Evolutionary conservation across 1,140 invertebrate species (phyloP).

Genomic region (Archegozetes longisetosus): DNA sequence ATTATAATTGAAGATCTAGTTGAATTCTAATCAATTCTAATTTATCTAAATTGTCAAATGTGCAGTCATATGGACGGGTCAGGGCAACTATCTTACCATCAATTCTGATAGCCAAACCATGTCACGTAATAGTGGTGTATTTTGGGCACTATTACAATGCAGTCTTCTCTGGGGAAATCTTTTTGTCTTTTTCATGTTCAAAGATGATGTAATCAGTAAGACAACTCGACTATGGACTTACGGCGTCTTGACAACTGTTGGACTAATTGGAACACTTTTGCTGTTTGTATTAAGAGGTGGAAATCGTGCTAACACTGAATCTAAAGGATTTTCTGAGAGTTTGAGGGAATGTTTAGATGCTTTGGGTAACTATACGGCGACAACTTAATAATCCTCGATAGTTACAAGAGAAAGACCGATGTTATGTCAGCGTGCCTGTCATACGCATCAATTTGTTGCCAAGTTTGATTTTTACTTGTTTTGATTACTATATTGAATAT

Average conservation of each 20-base stretch:
- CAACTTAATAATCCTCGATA: background rate
- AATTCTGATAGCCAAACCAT: slow-evolving; percentile 75
- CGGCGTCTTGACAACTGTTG: slow-evolving; percentile 46
- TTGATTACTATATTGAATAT: too few relatives aligned
- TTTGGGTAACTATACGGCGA: background rate
- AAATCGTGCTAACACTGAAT: background rate
- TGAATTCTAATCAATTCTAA: too few relatives aligned
- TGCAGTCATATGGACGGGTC: slow-evolving; percentile 42
- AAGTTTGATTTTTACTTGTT: too few relatives aligned
- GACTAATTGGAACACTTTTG: slow-evolving; percentile 47
- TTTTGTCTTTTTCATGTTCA: slow-evolving; percentile 79
- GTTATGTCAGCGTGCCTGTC: background rate
- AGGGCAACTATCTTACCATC: slow-evolving; percentile 80
- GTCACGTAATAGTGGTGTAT: slow-evolving; percentile 56
- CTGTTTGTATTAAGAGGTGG: slow-evolving; percentile 39
- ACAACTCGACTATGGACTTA: slow-evolving; percentile 53
- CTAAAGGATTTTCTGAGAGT: background rate
- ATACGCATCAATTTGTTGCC: too few relatives aligned
- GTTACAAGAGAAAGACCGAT: too few relatives aligned
- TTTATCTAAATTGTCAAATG: too few relatives aligned
- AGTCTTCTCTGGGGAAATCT: slow-evolving; percentile 83
- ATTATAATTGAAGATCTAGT: too few relatives aligned
- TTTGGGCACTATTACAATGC: slow-evolving; percentile 32
- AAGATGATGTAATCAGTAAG: slow-evolving; percentile 44
- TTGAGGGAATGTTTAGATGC: background rate